These are phyloP conservation scores for Chydorus sphaericus DNA, from an alignment of 2,888 invertebrate genomes.

Conservation along the genomic window DNA sequence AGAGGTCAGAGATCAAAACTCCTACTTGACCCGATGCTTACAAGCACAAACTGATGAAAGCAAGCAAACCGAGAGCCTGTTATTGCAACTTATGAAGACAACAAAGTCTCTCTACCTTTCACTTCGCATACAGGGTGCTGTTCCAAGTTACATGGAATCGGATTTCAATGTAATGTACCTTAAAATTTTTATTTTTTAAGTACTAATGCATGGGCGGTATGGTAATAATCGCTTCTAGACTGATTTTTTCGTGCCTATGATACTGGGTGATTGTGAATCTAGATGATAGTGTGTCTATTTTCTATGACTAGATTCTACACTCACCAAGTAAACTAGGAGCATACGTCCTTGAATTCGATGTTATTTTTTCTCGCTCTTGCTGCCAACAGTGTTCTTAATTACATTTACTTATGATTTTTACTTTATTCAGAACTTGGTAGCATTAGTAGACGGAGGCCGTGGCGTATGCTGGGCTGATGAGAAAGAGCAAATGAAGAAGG, in stretches of 20 bases:
- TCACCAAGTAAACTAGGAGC: not conserved
- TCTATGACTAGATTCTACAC: slow-evolving; percentile 11
- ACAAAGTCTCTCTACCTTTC: not conserved
- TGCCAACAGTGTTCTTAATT: not conserved
- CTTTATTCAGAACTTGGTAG: slow-evolving; percentile 6
- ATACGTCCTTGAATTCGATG: not conserved
- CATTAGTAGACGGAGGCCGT: slow-evolving; percentile 11
- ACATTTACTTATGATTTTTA: not conserved
- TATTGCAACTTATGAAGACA: slow-evolving; percentile 5
- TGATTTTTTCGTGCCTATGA: not conserved
- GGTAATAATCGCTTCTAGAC: not conserved
- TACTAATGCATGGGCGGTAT: not conserved
- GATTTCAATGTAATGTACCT: slow-evolving; percentile 4
- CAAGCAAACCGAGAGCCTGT: not conserved
- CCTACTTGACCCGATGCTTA: not conserved
- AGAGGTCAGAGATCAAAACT: not conserved
- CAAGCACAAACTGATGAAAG: slow-evolving; percentile 1
- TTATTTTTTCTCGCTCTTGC: not conserved
- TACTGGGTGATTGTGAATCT: slow-evolving; percentile 5
- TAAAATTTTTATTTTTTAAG: not conserved
- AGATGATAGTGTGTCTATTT: not conserved
- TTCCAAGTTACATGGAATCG: not conserved
- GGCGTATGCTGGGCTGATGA: slow-evolving; percentile 12
- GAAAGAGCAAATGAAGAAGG: not conserved
- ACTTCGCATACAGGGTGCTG: not conserved